Base-by-base conservation (phyloP, 1,140 invertebrate genomes). In the Tetramorium parvispinum region DNA sequence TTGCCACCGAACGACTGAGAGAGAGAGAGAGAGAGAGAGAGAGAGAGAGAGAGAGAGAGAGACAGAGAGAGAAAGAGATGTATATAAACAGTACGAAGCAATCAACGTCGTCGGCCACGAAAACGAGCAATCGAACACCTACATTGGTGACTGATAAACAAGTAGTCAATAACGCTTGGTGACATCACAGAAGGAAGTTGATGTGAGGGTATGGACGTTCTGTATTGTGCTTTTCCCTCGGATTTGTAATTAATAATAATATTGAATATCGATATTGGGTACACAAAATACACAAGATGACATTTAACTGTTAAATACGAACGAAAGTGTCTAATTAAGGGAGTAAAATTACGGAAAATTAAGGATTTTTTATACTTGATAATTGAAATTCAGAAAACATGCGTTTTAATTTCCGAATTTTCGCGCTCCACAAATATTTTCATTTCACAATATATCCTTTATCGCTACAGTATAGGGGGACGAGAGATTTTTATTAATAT, bases 51-150 rank as follows among this genome's bases (percentile, higher is more conserved):
- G n/a, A 77, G 61, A 53, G 5, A n/a, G 21, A 77, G 75, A 77
- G 24, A n/a, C n/a, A n/a, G 27, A 75, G 57, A 49, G 4, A 24
- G 32, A 76, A 53, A 76, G 21, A 68, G 2, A 11, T 46, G 24
- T 8, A 16, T 68, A 21, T 49, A 32, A 68, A 49, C 63, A 27
- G 43, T 51, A 70, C 37, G 21, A 13, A 7, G 78, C 78, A 70
- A 70, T 81, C 77, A 53, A 70, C 49, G 77, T 70, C 32, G 13
- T 27, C 24, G 21, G 18, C 21, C 37, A 40, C 66, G 40, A 82
- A 71, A 82, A 81, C 49, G 63, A 40, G 49, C 61, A 53, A 79
- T 79, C 21, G 46, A 55, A 79, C 57, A 46, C 46, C 11, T 66
- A 40, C 13, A 18, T 27, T 55, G 59, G 32, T 49, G 46, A 53